phyloP scores from a whole-genome alignment of 2,113 vertebrate genomes.

The Polypterus senegalus region DNA sequence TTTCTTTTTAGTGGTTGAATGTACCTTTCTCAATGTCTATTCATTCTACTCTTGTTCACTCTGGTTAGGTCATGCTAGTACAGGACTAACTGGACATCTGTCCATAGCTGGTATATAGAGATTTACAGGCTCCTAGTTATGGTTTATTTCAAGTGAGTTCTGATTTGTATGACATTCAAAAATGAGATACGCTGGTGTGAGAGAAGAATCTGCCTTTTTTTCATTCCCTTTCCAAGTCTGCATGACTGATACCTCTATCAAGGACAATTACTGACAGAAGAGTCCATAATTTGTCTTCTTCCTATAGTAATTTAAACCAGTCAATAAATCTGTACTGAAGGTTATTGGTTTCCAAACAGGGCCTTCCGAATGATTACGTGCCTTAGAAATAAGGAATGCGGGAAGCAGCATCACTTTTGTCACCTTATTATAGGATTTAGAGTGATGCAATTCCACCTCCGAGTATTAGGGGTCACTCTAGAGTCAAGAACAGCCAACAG shows the following conservation, averaged over 20 bases:
- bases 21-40: too few species aligned
- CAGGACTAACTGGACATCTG: too few species aligned
- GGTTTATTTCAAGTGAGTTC: too few species aligned
- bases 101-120: too few species aligned
- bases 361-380: neutral
- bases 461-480: neutral
- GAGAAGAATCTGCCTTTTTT: too few species aligned
- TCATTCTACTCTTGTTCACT: too few species aligned
- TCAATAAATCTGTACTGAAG: constrained; percentile 5
- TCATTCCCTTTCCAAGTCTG: neutral
- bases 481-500: neutral
- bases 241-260: neutral
- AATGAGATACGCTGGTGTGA: too few species aligned
- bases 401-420: neutral
- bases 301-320: constrained; percentile 1
- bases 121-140: too few species aligned
- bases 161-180: too few species aligned
- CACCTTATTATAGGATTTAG: neutral
- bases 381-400: neutral
- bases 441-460: too few species aligned
- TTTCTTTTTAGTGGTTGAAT: too few species aligned
- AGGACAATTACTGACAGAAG: neutral
- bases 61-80: too few species aligned
- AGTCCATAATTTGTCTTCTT: neutral
- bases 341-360: constrained; percentile 3